Evolutionary conservation across 2,888 invertebrate species (phyloP).

Genomic region (Trachelus iudaicus): DNA sequence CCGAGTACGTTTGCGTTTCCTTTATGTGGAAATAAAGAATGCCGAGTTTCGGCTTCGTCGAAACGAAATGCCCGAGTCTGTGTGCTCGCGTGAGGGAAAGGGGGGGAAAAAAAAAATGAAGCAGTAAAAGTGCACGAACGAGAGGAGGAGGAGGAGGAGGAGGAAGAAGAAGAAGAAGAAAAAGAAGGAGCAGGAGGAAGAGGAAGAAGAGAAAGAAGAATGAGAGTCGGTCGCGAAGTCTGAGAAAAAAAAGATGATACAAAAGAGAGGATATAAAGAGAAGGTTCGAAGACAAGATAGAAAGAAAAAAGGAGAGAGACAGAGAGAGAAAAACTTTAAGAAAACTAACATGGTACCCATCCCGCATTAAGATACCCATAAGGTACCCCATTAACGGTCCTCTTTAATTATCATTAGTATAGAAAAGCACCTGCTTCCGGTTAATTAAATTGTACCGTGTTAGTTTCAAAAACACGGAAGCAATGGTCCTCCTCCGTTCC

Average conservation of each 20-base stretch:
- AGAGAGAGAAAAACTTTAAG: not conserved
- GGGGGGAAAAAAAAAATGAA: too few relatives aligned
- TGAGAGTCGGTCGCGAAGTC: slow-evolving; percentile 22
- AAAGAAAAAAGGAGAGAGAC: slow-evolving; percentile 2
- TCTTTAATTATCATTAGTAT: slow-evolving; percentile 31
- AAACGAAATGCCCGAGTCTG: too few relatives aligned
- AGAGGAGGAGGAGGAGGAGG: slow-evolving; percentile 17
- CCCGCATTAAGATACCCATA: not conserved
- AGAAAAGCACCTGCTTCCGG: slow-evolving; percentile 24
- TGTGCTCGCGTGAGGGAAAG: too few relatives aligned
- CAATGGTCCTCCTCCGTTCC: too few relatives aligned
- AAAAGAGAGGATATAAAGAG: not conserved
- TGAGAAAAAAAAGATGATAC: slow-evolving; percentile 10
- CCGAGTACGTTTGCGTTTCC: slow-evolving; percentile 2
- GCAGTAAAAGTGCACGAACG: not conserved
- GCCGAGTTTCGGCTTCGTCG: not conserved
- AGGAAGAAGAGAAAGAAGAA: slow-evolving; percentile 33
- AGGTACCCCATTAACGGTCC: slow-evolving; percentile 17
- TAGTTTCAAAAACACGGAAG: not conserved
- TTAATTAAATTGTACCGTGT: slow-evolving; percentile 33
- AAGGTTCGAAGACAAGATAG: slow-evolving; percentile 2
- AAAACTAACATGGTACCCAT: not conserved
- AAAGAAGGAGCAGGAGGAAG: not conserved
- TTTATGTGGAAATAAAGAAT: slow-evolving; percentile 5
- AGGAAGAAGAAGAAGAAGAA: not conserved